Base-by-base conservation (phyloP, 2,113 vertebrate species). In the Gopherus flavomarginatus region DNA sequence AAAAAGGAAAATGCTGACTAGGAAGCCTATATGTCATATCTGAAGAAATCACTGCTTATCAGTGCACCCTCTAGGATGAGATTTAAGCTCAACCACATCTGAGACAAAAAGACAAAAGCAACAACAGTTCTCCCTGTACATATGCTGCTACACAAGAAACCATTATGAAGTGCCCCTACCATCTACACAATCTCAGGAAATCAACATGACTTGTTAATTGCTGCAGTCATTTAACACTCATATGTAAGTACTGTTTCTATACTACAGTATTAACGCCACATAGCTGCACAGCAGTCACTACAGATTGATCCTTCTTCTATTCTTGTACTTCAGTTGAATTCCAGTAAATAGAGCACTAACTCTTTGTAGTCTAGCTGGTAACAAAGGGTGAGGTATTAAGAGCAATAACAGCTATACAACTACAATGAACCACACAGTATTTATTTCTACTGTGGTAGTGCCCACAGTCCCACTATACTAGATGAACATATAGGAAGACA, bases 371-470 rank as follows among this genome's bases (percentile, higher is more conserved):
- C 35, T 31, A 75, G 26, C 81, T 65, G 54, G 50, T 1, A 65
- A 59, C 27, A 81, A 87, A 81, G 85, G 4, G 53, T 8, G 81
- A 56, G 22, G 2, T 24, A 29, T 72, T 89, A 52, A 38, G 27
- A 11, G 11, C 72, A 89, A 90, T 26, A 83, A 69, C 50, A 56
- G 31, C 57, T 85, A 72, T 11, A 94, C 44, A 87, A 81, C 7
- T 26, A 75, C 17, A 56, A 79, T 0, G 1, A 90, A 44, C 80
- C 57, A 62, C 0, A 0, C 0, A 0, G 53, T 1, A 22, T 38
- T 72, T 38, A 72, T n/a, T 72, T 72, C 17, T 38, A 38, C 8
- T 72, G n/a, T 72, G n/a, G 1, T 42, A 42, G 8, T 42, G 38
- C 69, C n/a, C 38, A 42, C 17, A 17, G 38, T 38, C 12, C n/a